Evolutionary conservation across 2,113 vertebrate genomes (phyloP), one percentile per base, ranked within the genome.

Genomic region (Corythornis cristatus): DNA sequence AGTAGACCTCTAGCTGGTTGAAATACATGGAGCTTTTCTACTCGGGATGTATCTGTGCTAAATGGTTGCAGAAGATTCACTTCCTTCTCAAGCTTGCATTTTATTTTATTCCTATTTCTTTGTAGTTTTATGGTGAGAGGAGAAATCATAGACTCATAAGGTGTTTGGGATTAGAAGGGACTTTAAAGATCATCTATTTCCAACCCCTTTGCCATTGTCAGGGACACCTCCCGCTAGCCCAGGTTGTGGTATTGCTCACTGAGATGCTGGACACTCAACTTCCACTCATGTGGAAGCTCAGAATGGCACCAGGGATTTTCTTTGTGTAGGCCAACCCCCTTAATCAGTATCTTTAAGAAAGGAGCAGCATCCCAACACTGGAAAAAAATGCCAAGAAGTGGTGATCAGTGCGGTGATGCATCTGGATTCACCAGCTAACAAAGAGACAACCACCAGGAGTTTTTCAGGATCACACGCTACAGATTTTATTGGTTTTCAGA

Each of bases 381-480:
- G 12, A 25, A 53, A n/a, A 40, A 65, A 60, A 54, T 1, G 0
- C 7, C 10, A 6, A 50, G 53, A 20, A 37, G 67, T 65, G 0
- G 0, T 0, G 0, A 22, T 15, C 26, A 7, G 5, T 2, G 11
- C 1, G 0, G 11, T 21, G 51, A 42, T 25, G 8, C 46, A 12
- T 45, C 23, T 4, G 64, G 51, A 21, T 31, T 18, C 43, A 16
- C 3, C 81, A 48, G 9, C 2, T 1, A 60, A 33, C 35, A 77
- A 73, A 73, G 18, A 84, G 3, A 66, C 1, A 78, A 72, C 15
- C 62, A 58, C 72, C 76, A 83, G 51, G 23, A 64, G 16, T 13
- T 86, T 61, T 95, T 72, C 93, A 43, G 79, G 56, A 17, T 94
- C 83, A 94, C 11, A 22, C 83, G 83, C 43, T 77, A 90, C 37